phyloP scores from a whole-genome alignment of 2,113 vertebrate species.

The Gorsachius goisagi region DNA sequence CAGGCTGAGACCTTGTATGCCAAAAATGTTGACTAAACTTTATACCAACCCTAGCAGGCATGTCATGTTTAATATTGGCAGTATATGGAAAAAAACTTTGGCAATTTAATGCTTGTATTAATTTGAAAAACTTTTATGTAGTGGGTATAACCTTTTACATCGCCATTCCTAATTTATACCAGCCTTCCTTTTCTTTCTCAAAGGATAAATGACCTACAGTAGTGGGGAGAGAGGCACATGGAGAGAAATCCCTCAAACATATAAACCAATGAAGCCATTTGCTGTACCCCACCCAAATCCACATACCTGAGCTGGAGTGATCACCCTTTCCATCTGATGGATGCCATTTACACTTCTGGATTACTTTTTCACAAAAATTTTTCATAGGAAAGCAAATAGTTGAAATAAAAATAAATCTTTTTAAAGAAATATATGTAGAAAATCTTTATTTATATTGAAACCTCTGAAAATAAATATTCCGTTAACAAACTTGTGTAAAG shows the following conservation, averaged over 20 bases:
- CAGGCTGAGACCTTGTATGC: constrained; percentile 47
- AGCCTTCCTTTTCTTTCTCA: constrained; percentile 59
- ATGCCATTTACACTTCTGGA: constrained; percentile 47
- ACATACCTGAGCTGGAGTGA: constrained; percentile 16
- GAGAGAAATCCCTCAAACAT: constrained; percentile 22
- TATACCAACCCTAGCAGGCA: constrained; percentile 67
- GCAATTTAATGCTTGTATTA: constrained; percentile 75
- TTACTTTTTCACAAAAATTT: constrained; percentile 65
- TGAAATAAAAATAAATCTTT: constrained; percentile 77
- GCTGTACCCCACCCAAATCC: constrained; percentile 18
- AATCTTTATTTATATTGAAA: constrained; percentile 77
- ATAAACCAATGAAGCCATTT: constrained; percentile 16
- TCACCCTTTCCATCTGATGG: constrained; percentile 15
- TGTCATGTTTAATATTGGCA: constrained; percentile 68
- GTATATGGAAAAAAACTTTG: constrained; percentile 63
- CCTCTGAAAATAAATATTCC: constrained; percentile 77
- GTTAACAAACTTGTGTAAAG: constrained; percentile 74
- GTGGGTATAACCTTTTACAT: constrained; percentile 69
- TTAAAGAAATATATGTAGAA: constrained; percentile 68
- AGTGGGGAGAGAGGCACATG: not conserved
- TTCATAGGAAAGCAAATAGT: constrained; percentile 76
- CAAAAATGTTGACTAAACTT: constrained; percentile 74
- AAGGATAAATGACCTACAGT: constrained; percentile 57
- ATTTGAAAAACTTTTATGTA: constrained; percentile 70
- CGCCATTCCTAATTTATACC: constrained; percentile 76